Percentiles rank a stretch among this genome's conserved stretches.
Conservation (phyloP, 2,113 vertebrate genomes). For the Actenoides lindsayi region DNA sequence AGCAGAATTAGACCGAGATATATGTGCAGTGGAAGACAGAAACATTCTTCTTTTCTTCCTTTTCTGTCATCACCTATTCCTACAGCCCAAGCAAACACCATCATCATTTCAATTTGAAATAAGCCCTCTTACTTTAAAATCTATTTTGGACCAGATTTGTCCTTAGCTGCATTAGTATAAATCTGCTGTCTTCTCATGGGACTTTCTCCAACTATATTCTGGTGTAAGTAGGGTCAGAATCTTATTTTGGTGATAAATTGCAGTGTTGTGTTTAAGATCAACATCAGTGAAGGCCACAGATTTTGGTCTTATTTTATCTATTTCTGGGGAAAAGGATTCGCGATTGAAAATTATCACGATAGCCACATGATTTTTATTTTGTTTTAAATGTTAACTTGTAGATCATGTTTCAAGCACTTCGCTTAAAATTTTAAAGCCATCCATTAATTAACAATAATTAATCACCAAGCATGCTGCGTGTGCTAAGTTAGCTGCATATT, state of each 20-base stretch:
- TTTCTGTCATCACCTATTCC: background rate
- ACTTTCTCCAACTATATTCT: background rate
- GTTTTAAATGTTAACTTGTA: background rate
- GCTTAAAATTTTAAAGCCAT: background rate
- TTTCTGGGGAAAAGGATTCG: background rate
- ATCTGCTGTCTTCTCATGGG: background rate
- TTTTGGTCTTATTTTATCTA: background rate
- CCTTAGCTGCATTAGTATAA: background rate
- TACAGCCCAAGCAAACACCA: background rate
- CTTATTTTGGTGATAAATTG: background rate
- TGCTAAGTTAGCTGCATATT: background rate
- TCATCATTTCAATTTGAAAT: background rate
- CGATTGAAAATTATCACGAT: accelerated
- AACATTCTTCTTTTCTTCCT: background rate
- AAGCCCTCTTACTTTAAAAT: background rate
- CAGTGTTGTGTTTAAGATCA: background rate
- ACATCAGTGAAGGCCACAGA: background rate
- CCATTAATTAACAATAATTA: background rate
- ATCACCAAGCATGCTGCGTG: background rate
- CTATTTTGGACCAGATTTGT: background rate
- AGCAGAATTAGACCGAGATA: background rate
- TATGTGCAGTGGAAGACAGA: background rate
- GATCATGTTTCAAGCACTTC: background rate
- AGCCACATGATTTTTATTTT: background rate
- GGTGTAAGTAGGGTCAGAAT: background rate